Conservation (phyloP, 2,113 vertebrate genomes). For the Scopus umbretta region DNA sequence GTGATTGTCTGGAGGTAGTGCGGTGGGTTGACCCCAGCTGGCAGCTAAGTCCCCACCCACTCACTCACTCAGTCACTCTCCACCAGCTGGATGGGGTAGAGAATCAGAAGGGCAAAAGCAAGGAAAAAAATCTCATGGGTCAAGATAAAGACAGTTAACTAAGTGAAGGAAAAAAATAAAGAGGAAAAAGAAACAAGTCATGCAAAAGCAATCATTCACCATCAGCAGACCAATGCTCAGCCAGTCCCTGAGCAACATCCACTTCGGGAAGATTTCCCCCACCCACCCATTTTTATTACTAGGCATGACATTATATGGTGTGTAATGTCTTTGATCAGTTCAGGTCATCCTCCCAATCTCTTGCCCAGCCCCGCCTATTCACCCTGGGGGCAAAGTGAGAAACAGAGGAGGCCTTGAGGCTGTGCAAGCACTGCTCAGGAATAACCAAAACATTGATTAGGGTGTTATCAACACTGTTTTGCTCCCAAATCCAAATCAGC, state of each 20-base stretch:
- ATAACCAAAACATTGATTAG: neutral
- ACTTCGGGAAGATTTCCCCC: neutral
- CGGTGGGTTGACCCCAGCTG: neutral
- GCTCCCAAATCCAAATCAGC: neutral
- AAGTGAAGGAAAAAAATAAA: neutral
- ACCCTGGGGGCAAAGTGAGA: neutral
- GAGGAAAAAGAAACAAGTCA: too few species aligned
- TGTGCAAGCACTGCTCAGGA: neutral
- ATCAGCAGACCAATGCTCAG: neutral
- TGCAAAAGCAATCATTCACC: neutral
- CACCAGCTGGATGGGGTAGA: neutral
- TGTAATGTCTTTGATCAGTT: neutral
- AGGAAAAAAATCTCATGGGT: neutral
- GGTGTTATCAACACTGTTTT: neutral
- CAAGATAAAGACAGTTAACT: neutral
- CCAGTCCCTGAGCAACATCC: neutral
- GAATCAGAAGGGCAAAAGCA: neutral
- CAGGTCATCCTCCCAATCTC: neutral
- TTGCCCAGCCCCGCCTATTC: neutral
- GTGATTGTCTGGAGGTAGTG: neutral
- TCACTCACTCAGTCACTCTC: fast-evolving
- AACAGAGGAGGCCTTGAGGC: neutral
- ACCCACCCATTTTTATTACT: neutral
- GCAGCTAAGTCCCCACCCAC: too few species aligned
- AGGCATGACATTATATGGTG: neutral